These are phyloP conservation scores for Achroia grisella DNA, from an alignment of 1,140 invertebrate species.

Conservation along the genomic window DNA sequence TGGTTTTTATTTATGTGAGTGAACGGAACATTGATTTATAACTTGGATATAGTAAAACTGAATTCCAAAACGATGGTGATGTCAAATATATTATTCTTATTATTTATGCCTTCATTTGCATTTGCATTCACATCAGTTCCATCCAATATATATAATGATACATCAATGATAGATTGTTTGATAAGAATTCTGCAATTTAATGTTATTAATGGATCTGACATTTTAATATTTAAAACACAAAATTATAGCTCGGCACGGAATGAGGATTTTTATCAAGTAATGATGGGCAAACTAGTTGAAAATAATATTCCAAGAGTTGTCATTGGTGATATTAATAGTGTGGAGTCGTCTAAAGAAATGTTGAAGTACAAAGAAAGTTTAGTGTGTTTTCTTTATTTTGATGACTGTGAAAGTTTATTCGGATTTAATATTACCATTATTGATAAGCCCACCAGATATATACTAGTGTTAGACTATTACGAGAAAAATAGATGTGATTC, in stretches of 20 bases:
- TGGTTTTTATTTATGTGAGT: too few species aligned
- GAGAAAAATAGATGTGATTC: constrained; percentile 8
- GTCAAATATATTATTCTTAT: too few species aligned
- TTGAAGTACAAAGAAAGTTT: constrained; percentile 15
- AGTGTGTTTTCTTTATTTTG: constrained; percentile 17
- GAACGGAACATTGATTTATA: too few species aligned
- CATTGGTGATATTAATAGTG: neutral
- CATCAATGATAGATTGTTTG: neutral
- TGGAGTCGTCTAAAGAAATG: neutral
- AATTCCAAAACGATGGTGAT: too few species aligned
- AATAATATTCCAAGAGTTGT: neutral
- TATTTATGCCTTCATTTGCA: too few species aligned
- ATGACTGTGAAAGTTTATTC: constrained; percentile 17
- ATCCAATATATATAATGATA: too few species aligned
- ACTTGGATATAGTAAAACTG: too few species aligned
- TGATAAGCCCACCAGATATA: constrained; percentile 22
- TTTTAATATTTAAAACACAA: neutral
- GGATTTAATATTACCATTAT: constrained; percentile 6
- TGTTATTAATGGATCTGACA: neutral
- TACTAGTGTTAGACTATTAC: constrained; percentile 20
- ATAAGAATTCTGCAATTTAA: neutral
- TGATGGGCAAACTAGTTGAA: neutral
- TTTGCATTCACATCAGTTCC: too few species aligned
- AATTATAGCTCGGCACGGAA: neutral
- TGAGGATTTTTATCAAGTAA: neutral